Conservation (phyloP, 2,888 invertebrate species). For the Pollenia angustigena region DNA sequence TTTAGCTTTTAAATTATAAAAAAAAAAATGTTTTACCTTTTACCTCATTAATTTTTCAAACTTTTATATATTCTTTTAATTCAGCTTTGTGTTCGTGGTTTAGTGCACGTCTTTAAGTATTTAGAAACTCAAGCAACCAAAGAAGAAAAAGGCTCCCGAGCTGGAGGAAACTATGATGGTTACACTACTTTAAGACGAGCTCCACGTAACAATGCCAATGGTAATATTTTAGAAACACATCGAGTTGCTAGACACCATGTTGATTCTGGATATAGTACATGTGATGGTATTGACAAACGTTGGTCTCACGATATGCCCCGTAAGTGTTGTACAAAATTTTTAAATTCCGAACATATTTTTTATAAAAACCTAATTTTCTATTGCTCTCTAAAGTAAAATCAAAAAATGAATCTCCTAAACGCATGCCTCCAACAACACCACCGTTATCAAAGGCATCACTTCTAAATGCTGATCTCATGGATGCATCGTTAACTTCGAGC, state of each 20-base stretch:
- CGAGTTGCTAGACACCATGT: slow-evolving; percentile 87
- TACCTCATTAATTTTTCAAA: slow-evolving; percentile 8
- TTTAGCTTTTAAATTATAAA: no score
- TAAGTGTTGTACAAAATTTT: slow-evolving; percentile 37
- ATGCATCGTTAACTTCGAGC: slow-evolving; percentile 81
- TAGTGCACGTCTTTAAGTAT: slow-evolving; percentile 97
- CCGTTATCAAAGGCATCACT: slow-evolving; percentile 73
- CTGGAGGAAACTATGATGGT: slow-evolving; percentile 83
- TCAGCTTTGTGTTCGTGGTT: slow-evolving; percentile 91
- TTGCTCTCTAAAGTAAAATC: slow-evolving; percentile 73
- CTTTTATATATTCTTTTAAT: neutral
- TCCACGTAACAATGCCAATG: slow-evolving; percentile 81
- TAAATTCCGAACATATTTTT: neutral
- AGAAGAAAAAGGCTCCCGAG: slow-evolving; percentile 84
- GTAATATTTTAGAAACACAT: slow-evolving; percentile 81
- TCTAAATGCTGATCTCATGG: slow-evolving; percentile 79
- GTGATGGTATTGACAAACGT: slow-evolving; percentile 92
- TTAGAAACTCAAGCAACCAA: slow-evolving; percentile 94
- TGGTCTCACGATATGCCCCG: slow-evolving; percentile 91
- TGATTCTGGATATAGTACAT: slow-evolving; percentile 95
- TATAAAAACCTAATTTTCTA: neutral
- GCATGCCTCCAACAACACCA: slow-evolving; percentile 78
- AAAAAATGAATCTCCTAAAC: slow-evolving; percentile 78
- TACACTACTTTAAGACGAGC: slow-evolving; percentile 83
- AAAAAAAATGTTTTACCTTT: no score